These are phyloP conservation scores for Enchytraeus crypticus DNA, from an alignment of 2,888 invertebrate genomes.

Conservation along the genomic window DNA sequence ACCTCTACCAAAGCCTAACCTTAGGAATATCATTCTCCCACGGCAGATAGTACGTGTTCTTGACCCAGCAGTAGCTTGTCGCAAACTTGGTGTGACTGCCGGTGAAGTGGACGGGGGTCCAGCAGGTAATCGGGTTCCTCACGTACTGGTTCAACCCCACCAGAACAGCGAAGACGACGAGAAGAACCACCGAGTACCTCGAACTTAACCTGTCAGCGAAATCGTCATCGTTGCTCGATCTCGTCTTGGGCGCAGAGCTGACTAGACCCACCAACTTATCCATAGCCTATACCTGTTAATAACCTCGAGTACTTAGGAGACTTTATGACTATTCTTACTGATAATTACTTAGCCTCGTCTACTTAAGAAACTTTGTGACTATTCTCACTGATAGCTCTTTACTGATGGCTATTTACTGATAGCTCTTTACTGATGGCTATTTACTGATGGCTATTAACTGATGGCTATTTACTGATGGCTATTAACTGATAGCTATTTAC, in stretches of 20 bases:
- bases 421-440: too few species aligned
- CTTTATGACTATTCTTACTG: too few species aligned
- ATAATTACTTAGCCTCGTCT: too few species aligned
- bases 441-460: too few species aligned
- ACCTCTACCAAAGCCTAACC: too few species aligned
- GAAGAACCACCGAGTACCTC: slow-evolving; percentile 21
- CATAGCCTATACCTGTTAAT: slow-evolving; percentile 4
- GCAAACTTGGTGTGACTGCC: slow-evolving; percentile 24
- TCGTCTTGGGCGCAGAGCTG: not conserved
- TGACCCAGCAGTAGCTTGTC: slow-evolving; percentile 30
- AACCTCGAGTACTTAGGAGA: too few species aligned
- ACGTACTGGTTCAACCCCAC: slow-evolving; percentile 22
- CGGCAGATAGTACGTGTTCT: slow-evolving; percentile 30
- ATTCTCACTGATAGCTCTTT: too few species aligned
- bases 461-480: too few species aligned
- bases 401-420: too few species aligned
- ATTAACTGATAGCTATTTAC: too few species aligned
- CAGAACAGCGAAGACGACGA: slow-evolving; percentile 21
- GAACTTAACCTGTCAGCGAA: slow-evolving; percentile 24
- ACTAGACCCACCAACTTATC: slow-evolving; percentile 11
- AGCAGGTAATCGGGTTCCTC: slow-evolving; percentile 28
- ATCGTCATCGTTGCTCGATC: slow-evolving; percentile 19
- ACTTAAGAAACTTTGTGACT: too few species aligned
- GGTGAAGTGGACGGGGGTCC: slow-evolving; percentile 29
- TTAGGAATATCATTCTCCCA: slow-evolving; percentile 22